A percentile compares a stretch with the other conserved stretches of the same genome.
phyloP scores from a whole-genome alignment of 2,888 invertebrate genomes.

The Cephus rjabovi region DNA sequence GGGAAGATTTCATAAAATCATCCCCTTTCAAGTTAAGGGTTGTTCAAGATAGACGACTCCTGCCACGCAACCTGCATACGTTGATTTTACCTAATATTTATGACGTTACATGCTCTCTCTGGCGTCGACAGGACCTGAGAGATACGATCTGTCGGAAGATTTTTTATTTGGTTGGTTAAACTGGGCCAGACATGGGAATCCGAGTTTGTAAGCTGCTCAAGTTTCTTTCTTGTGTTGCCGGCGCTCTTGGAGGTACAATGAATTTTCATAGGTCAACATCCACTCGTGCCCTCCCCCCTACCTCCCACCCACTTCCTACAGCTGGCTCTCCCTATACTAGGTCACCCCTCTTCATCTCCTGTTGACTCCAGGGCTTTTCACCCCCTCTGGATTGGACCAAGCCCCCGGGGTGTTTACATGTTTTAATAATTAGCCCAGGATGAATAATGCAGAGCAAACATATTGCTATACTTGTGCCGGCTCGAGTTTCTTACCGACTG shows the following conservation, averaged over 20 bases:
- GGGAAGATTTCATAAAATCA: too few species aligned
- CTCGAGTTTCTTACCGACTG: too few species aligned
- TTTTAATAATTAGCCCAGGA: constrained; percentile 22
- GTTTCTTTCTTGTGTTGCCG: too few species aligned
- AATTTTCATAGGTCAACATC: constrained; percentile 17
- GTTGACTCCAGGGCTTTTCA: constrained; percentile 8
- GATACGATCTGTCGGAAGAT: not conserved
- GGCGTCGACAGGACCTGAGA: not conserved
- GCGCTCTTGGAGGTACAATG: constrained; percentile 1
- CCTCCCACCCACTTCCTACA: not conserved
- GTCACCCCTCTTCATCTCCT: constrained; percentile 9
- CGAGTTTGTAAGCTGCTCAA: too few species aligned
- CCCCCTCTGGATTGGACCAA: constrained; percentile 18
- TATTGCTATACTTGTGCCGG: constrained; percentile 8
- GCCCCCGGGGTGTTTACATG: constrained; percentile 22
- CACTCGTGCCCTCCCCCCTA: not conserved
- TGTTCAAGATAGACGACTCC: too few species aligned
- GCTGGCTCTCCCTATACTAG: not conserved
- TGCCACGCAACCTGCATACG: too few species aligned
- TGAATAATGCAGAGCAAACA: constrained; percentile 24
- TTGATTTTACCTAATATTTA: too few species aligned
- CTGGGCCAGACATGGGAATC: too few species aligned
- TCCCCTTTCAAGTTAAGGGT: too few species aligned
- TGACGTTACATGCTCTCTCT: too few species aligned
- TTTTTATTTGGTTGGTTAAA: too few species aligned